These are phyloP conservation scores for Phoenoteleia sp. DNA, from an alignment of 2,888 invertebrate genomes.

Conservation along the genomic window DNA sequence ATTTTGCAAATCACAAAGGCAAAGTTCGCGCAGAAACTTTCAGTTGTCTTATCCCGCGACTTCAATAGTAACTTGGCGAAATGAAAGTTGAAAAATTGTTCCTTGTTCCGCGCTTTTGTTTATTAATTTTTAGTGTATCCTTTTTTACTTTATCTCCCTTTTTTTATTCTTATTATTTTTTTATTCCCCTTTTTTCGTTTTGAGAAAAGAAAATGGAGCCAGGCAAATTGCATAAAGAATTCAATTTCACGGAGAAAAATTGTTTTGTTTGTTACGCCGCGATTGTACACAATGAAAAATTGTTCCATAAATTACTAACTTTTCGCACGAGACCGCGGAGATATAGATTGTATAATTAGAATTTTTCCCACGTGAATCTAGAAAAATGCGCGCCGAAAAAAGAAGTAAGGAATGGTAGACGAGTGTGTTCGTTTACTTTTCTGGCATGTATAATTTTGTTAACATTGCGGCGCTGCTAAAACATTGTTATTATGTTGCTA, in stretches of 20 bases:
- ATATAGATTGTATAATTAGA: constrained; percentile 71
- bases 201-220: constrained; percentile 65
- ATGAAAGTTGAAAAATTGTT: not conserved
- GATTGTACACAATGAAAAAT: constrained; percentile 70
- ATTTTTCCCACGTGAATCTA: constrained; percentile 68
- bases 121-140: constrained; percentile 45
- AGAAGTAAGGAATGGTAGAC: constrained; percentile 47
- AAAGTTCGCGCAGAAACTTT: too few relatives aligned
- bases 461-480: too few relatives aligned
- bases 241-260: constrained; percentile 70
- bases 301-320: constrained; percentile 70
- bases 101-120: constrained; percentile 48
- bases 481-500: too few relatives aligned
- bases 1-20: too few relatives aligned
- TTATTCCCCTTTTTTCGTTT: constrained; percentile 47
- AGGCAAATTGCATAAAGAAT: constrained; percentile 67
- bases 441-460: constrained; percentile 16
- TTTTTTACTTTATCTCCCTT: not conserved
- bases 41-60: constrained; percentile 14
- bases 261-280: constrained; percentile 65
- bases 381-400: constrained; percentile 63
- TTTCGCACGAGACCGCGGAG: constrained; percentile 60
- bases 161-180: too few relatives aligned
- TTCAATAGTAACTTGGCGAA: constrained; percentile 39
- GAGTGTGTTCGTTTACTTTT: constrained; percentile 36